Base-by-base conservation (phyloP, 2,113 vertebrate genomes). In the Atrichornis clamosus region DNA sequence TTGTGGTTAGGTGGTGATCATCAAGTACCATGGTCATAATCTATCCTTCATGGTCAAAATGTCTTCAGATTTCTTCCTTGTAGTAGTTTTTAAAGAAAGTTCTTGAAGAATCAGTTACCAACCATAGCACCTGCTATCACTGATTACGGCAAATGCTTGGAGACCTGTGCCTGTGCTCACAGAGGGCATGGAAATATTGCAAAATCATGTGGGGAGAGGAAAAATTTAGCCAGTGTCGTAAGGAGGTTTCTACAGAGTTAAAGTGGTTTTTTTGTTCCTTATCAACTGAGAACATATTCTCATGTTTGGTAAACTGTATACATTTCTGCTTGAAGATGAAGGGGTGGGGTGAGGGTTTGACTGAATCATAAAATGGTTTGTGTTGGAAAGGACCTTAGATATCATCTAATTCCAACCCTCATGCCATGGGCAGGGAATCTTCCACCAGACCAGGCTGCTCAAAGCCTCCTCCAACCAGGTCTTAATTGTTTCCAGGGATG, bases 361-460 rank as follows among this genome's bases (percentile, higher is more conserved):
- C 17, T 59, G 44, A 55, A 6, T 58, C 39, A n/a, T 17, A 26
- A 27, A n/a, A 8, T 19, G 28, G 4, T 67, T 68, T 60, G 39
- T 28, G 9, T 53, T 75, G 46, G 27, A 41, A 53, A 39, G 30
- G 16, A 75, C 53, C 11, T n/a, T 46, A 60, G 35, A 68, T 24
- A 26, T 53, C 3, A 41, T 22, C 24, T 60, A 0, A 0, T 75
- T 82, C 17, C 24, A n/a, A 7, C 7, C 15, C 7, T 9, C 13
- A 16, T 53, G 11, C 33, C 37, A 30, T 24, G 28, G 15, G 16
- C 11, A 60, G 69, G n/a, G 24, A 68, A n/a, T 26, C 42, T 82
- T 68, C 28, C 53, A 26, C 47, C 12, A 60, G 24, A 68, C 7
- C 19, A 47, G 5, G 30, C 47, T 68, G 6, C n/a, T 89, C 39